Evolutionary conservation across 2,113 vertebrate species (phyloP).

Genomic region (Mobula birostris): DNA sequence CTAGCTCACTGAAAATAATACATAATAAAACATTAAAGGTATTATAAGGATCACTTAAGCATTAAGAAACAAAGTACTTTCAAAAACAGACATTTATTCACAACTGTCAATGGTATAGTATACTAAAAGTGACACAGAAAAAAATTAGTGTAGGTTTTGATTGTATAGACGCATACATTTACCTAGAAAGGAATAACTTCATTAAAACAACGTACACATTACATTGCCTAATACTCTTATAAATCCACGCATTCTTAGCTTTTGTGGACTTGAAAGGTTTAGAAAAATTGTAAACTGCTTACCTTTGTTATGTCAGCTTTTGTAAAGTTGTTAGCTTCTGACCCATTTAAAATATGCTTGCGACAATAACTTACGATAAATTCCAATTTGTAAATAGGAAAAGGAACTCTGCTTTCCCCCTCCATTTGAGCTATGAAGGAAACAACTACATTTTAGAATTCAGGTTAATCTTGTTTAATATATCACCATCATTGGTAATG

Average conservation of each 20-base stretch:
- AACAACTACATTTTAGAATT: not conserved
- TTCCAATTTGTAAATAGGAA: conserved; percentile 9
- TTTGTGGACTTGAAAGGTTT: not conserved
- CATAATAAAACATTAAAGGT: not conserved
- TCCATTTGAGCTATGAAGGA: conserved; percentile 24
- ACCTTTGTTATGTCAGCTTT: conserved; percentile 29
- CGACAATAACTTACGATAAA: conserved; percentile 7
- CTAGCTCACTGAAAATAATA: too few relatives aligned
- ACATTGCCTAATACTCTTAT: not conserved
- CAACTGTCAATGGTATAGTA: not conserved
- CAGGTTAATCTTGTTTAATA: not conserved
- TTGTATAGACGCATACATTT: not conserved
- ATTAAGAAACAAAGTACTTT: not conserved
- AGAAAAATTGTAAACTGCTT: not conserved
- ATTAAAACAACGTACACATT: not conserved
- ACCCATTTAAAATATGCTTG: not conserved
- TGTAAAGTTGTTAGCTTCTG: conserved; percentile 12
- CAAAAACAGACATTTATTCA: not conserved
- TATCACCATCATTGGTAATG: too few relatives aligned
- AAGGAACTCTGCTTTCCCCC: not conserved
- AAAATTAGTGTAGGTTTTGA: not conserved
- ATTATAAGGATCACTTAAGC: not conserved
- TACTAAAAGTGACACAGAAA: not conserved
- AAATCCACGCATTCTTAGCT: not conserved
- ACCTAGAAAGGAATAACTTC: not conserved